Base-by-base conservation (phyloP, 2,888 invertebrate genomes). In the Hirtodrosophila cameraria region DNA sequence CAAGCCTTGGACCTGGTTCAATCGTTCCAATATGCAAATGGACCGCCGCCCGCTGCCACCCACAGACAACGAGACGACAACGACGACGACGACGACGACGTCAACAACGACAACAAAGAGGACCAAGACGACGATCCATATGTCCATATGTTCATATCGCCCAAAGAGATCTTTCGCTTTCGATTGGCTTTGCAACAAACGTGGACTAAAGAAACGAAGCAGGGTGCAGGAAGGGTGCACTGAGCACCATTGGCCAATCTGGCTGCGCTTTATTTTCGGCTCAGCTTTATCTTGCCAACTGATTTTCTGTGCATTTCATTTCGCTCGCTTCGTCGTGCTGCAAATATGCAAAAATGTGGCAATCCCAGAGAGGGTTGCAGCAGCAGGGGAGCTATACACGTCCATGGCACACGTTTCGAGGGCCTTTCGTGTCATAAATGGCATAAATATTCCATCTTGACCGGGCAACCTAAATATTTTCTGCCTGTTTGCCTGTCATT, bases 361-460 rank as follows among this genome's bases (percentile, higher is more conserved):
- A 67, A 66, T 57, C 46, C 52, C 48, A 31, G 55, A 35, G 15
- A 18, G 4, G 35, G 45, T 8, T n/a, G 15, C n/a, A 20, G 13
- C 23, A 39, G 23, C 11, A 25, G 2, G 25, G 18, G 2, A 18
- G 18, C n/a, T 9, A 4, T 52, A 33, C 55, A 73, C 73, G 73
- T 73, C 52, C 45, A 16, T 63, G 70, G 80, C 71, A 80, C 86
- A 84, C 86, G 81, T 86, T 86, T 63, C 70, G 86, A 84, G 85
- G 85, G 87, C 70, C 77, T 85, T 78, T 86, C 82, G 82, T 82
- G 82, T 86, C 82, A 82, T 82, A 82, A 82, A 82, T 82, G 82
- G 87, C 82, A 82, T 82, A 82, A 82, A 82, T 82, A 86, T 82
- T 86, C 80, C 86, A 80, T 69, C 72, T 82, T 82, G 82, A 82